Evolutionary conservation across 2,797 vertebrate species (phyloP), one percentile per base, ranked within the genome.

Genomic region (Sebastes taczanowskii): DNA sequence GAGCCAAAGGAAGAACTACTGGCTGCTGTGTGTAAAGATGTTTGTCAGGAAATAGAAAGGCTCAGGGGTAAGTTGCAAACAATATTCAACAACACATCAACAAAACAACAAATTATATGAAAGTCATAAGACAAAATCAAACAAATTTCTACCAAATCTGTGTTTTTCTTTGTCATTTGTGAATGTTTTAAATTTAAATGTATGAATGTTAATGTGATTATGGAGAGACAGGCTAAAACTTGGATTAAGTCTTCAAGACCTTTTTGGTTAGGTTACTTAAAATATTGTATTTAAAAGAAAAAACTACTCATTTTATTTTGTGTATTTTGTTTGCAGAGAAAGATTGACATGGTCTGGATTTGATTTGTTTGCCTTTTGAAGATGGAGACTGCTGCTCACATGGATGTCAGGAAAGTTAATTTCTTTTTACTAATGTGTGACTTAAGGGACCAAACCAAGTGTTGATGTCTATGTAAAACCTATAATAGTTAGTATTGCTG

Each of bases 1-100:
- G 94, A 95, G 89, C 78, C 96, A 58, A 95, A 96, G 80, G 96
- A 97, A 11, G 96, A 96, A 25, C 92, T 99, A 71, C 91, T 96
- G 83, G 89, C 89, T 62, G 84, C 56, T 84, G 94, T 98, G 20
- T 95, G 91, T 93, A 77, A 90, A 84, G 96, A 97, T 82, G 78
- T 98, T 81, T 75, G 76, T 69, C 69, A 91, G 73, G 92, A 96
- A 91, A 90, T 96, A 61, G 79, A 94, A 84, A 95, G 74, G 73
- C 89, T 93, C 52, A 75, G 84, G 18, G 90, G 96, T 97, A 91
- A 95, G 93, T 91, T 53, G 2, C 4, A 46, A 52, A 77, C 29
- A n/a, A 30, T 20, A 34, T 22, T 27, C 34, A 69, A 25, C 10
- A 35, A 60, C 18, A 53, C 7, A 53, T 22, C 20, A 6, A 38